phyloP scores from a whole-genome alignment of 2,113 vertebrate species.

The Dissostichus mawsoni region DNA sequence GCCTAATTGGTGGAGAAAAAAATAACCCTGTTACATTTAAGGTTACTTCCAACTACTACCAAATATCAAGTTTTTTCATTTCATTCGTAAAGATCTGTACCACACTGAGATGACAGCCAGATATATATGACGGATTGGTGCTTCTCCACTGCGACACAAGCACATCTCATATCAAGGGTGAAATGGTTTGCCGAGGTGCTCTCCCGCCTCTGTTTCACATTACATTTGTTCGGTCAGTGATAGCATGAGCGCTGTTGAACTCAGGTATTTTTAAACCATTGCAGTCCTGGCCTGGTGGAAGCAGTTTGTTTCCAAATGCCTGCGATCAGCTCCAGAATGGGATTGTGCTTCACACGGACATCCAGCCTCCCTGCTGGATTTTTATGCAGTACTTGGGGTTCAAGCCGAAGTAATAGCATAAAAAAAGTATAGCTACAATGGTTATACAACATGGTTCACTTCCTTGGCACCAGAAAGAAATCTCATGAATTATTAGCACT shows the following conservation, averaged over 20 bases:
- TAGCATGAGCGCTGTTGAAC: slow-evolving; percentile 34
- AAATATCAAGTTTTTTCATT: not conserved
- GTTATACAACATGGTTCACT: slow-evolving; percentile 17
- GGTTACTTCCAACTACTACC: not conserved
- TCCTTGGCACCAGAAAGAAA: slow-evolving; percentile 24
- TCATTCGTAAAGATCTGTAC: not conserved
- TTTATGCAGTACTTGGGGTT: slow-evolving; percentile 39
- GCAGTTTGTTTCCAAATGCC: slow-evolving; percentile 41
- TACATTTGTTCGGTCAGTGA: slow-evolving; percentile 41
- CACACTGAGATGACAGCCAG: not conserved
- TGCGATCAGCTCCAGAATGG: slow-evolving; percentile 47
- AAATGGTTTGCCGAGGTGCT: slow-evolving; percentile 31
- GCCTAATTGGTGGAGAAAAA: slow-evolving; percentile 29
- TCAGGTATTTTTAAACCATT: slow-evolving; percentile 42
- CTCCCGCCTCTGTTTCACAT: slow-evolving; percentile 49
- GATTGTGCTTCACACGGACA: slow-evolving; percentile 46
- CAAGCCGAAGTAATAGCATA: slow-evolving; percentile 9
- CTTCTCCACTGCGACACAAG: slow-evolving; percentile 17
- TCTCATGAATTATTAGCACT: slow-evolving; percentile 23
- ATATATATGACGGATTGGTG: slow-evolving; percentile 8
- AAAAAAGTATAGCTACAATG: slow-evolving; percentile 16
- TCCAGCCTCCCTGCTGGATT: slow-evolving; percentile 28
- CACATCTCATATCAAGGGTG: slow-evolving; percentile 47
- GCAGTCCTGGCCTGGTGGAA: slow-evolving; percentile 30
- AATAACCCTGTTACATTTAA: not conserved